Evolutionary conservation across 2,888 invertebrate genomes (phyloP).

Genomic region (Lepetodrilus schrolli): DNA sequence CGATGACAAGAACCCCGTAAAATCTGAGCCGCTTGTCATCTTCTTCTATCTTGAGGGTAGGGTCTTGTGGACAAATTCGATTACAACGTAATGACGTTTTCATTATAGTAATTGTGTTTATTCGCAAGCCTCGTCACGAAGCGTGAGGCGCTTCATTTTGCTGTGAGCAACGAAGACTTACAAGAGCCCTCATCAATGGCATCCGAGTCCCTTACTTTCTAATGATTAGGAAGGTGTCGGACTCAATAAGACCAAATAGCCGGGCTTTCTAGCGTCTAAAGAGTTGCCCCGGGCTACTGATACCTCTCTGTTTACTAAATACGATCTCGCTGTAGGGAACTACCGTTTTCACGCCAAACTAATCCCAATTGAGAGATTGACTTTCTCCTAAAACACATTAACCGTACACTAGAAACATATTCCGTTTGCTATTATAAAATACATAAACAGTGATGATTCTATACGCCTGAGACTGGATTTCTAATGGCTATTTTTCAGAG

Average conservation of each 20-base stretch:
- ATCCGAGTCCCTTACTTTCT: conserved; percentile 25
- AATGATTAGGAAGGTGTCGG: conserved; percentile 25
- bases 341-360: conserved; percentile 2
- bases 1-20: conserved; percentile 22
- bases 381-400: conserved; percentile 1
- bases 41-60: conserved; percentile 17
- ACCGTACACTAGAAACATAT: neutral
- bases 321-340: conserved; percentile 10
- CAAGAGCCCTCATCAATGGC: conserved; percentile 19
- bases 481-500: too few relatives aligned
- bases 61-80: conserved; percentile 39
- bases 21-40: conserved; percentile 19
- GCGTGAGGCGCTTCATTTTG: conserved; percentile 23
- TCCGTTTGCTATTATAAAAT: too few relatives aligned
- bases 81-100: conserved; percentile 45
- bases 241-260: conserved; percentile 23
- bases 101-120: conserved; percentile 48
- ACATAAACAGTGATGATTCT: too few relatives aligned
- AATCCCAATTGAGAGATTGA: neutral
- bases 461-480: too few relatives aligned
- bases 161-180: conserved; percentile 14
- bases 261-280: conserved; percentile 13
- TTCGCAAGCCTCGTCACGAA: conserved; percentile 36
- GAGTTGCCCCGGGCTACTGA: neutral
- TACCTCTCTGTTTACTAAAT: conserved; percentile 19